Evolutionary conservation across 2,113 vertebrate species (phyloP).

Genomic region (Xenus cinereus): DNA sequence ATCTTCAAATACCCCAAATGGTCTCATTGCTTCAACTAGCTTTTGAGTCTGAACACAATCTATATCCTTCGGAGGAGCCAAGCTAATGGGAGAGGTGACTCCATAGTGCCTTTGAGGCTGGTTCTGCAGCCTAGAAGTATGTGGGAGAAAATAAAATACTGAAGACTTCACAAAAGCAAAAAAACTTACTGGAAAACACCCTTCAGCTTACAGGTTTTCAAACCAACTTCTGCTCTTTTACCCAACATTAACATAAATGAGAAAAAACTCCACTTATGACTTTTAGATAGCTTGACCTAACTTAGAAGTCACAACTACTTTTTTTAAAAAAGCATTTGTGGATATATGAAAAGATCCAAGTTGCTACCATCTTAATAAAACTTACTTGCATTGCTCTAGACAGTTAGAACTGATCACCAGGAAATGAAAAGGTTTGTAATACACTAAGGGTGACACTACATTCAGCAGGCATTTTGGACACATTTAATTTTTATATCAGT

Average conservation of each 20-base stretch:
- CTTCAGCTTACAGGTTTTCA: not conserved
- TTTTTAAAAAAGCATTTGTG: not conserved
- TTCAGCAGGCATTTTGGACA: not conserved
- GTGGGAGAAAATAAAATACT: conserved; percentile 41
- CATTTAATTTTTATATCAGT: not conserved
- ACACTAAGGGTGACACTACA: not conserved
- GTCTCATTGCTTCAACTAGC: conserved; percentile 91
- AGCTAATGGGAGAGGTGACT: conserved; percentile 92
- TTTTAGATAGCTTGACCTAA: not conserved
- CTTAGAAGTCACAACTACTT: not conserved
- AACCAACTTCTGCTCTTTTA: not conserved
- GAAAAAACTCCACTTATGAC: not conserved
- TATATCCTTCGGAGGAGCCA: conserved; percentile 85
- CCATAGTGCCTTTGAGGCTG: conserved; percentile 88
- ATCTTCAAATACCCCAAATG: conserved; percentile 95
- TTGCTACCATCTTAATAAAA: not conserved
- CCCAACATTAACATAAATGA: not conserved
- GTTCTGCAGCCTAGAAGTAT: conserved; percentile 79
- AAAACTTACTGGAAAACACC: not conserved
- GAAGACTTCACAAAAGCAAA: not conserved
- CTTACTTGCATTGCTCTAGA: not conserved
- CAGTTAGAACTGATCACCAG: not conserved
- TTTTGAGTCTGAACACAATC: conserved; percentile 90
- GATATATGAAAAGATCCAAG: not conserved
- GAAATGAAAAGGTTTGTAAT: not conserved